phyloP scores from a whole-genome alignment of 2,888 invertebrate genomes.

The Copidosoma aretas region DNA sequence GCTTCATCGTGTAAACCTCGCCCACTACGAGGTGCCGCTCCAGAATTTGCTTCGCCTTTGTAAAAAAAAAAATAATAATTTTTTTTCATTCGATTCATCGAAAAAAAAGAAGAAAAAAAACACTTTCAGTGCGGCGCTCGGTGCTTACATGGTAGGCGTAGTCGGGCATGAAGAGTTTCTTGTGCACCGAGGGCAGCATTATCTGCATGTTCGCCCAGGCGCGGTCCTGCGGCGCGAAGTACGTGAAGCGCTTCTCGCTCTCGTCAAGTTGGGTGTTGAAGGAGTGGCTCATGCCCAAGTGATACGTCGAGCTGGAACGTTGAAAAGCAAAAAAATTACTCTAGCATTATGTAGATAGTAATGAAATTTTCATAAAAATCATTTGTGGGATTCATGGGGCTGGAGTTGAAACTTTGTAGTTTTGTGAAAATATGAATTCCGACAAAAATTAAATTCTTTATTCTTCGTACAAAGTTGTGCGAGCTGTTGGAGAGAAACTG shows the following conservation, averaged over 20 bases:
- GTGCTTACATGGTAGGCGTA: slow-evolving; percentile 80
- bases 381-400: too few species aligned
- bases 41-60: slow-evolving; percentile 79
- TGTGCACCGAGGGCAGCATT: slow-evolving; percentile 80
- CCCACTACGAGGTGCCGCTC: slow-evolving; percentile 88
- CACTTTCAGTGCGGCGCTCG: too few species aligned
- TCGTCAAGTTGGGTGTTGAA: slow-evolving; percentile 83
- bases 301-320: slow-evolving; percentile 75
- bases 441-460: slow-evolving; percentile 1
- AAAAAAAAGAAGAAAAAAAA: too few species aligned
- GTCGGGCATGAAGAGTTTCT: slow-evolving; percentile 82
- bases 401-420: too few species aligned
- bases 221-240: slow-evolving; percentile 88
- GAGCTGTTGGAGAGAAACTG: not conserved
- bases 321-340: too few species aligned
- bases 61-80: slow-evolving; percentile 51
- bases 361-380: too few species aligned
- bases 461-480: not conserved
- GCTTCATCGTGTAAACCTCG: slow-evolving; percentile 82
- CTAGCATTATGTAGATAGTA: too few species aligned
- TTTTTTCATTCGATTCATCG: too few species aligned
- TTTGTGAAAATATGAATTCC: not conserved
- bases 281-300: slow-evolving; percentile 75
- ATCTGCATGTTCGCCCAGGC: slow-evolving; percentile 85
- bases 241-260: slow-evolving; percentile 81